phyloP scores from a whole-genome alignment of 2,797 vertebrate genomes.

The Hoplostethus mediterraneus region DNA sequence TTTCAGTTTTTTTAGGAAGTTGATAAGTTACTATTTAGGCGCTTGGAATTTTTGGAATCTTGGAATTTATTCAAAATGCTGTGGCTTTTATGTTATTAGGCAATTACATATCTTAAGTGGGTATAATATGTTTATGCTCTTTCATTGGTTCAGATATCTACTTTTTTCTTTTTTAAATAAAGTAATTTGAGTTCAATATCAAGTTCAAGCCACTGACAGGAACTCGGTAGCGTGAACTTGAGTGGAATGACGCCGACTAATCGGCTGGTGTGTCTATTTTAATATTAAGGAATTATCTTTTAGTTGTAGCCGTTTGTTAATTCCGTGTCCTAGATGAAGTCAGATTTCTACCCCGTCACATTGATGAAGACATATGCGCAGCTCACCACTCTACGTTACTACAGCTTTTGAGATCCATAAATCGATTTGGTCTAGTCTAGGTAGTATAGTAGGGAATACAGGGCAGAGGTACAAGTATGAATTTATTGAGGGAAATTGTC shows the following conservation, averaged over 20 bases:
- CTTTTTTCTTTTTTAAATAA: constrained; percentile 21
- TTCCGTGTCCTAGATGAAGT: neutral
- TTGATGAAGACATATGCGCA: constrained; percentile 3
- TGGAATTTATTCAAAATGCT: constrained; percentile 16
- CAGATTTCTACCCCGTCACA: neutral
- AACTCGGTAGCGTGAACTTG: constrained; percentile 68
- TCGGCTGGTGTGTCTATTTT: neutral
- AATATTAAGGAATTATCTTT: constrained; percentile 4
- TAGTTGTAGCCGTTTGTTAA: neutral
- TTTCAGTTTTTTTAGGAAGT: neutral
- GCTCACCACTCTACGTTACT: constrained; percentile 10
- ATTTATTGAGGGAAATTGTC: constrained; percentile 32
- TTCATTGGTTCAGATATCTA: constrained; percentile 7
- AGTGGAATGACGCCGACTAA: constrained; percentile 34
- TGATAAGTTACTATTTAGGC: constrained; percentile 14
- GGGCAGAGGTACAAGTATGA: neutral
- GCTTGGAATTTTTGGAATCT: neutral
- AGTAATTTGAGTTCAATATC: constrained; percentile 76
- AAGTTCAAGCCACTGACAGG: constrained; percentile 71
- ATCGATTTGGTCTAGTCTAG: constrained; percentile 21
- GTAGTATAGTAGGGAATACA: neutral
- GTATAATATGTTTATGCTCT: neutral
- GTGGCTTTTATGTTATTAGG: neutral
- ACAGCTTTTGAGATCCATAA: constrained; percentile 42
- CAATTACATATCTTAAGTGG: neutral